Percentiles rank a stretch among this genome's conserved stretches.
These are phyloP conservation scores for Ferrisia virgata DNA, from an alignment of 2,888 invertebrate genomes.

Conservation along the genomic window DNA sequence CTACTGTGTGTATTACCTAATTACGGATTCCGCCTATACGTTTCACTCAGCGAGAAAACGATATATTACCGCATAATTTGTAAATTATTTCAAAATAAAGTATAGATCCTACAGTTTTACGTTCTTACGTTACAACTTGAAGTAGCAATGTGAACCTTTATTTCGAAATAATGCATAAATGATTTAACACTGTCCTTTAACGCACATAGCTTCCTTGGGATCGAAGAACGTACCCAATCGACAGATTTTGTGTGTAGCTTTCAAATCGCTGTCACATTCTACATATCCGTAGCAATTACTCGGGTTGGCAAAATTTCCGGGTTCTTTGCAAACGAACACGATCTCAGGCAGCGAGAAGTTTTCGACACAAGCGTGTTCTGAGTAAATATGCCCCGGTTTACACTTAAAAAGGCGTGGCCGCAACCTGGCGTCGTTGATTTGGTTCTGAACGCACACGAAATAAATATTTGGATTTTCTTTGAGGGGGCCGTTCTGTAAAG, in stretches of 20 bases:
- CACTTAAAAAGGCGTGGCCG: constrained; percentile 49
- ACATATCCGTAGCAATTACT: constrained; percentile 12
- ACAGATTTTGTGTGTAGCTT: neutral
- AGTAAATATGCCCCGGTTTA: constrained; percentile 46
- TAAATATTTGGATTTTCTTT: constrained; percentile 48
- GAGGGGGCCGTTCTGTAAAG: constrained; percentile 47
- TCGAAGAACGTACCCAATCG: constrained; percentile 17
- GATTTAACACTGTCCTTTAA: neutral
- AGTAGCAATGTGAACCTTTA: too few relatives aligned
- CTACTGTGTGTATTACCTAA: too few relatives aligned
- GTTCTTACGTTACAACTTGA: too few relatives aligned
- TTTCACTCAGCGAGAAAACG: too few relatives aligned
- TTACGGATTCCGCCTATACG: too few relatives aligned
- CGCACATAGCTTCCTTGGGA: neutral
- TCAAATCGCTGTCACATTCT: neutral
- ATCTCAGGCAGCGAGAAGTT: neutral
- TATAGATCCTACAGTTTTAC: too few relatives aligned
- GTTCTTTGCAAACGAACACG: neutral
- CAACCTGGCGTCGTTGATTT: neutral
- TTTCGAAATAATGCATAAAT: too few relatives aligned
- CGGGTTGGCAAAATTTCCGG: constrained; percentile 40
- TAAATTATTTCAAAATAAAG: too few relatives aligned
- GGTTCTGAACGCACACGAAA: constrained; percentile 48
- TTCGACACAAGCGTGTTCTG: neutral
- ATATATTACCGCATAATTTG: too few relatives aligned